A percentile compares a stretch with the other conserved stretches of the same genome.
phyloP scores from a whole-genome alignment of 2,888 invertebrate species.

The Callimorpha dominula region DNA sequence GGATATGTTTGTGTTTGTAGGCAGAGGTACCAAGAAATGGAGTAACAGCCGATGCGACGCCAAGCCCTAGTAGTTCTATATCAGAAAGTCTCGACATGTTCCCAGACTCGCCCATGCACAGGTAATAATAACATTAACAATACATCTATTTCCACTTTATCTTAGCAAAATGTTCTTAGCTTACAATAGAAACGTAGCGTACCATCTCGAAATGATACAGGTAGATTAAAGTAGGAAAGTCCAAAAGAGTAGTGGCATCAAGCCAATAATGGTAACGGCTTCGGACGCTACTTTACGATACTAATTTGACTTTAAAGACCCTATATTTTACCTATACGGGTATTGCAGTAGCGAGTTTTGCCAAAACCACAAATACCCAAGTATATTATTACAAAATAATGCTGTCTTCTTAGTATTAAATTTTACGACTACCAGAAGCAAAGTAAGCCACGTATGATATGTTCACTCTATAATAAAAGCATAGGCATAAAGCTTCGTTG shows the following conservation, averaged over 20 bases:
- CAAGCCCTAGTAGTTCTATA: conserved; percentile 96
- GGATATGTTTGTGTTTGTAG: conserved; percentile 57
- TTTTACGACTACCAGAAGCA: conserved; percentile 70
- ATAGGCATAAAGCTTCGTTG: conserved; percentile 79
- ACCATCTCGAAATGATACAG: conserved; percentile 52
- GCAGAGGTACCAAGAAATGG: conserved; percentile 87
- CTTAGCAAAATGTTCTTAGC: conserved; percentile 47
- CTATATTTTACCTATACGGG: conserved; percentile 73
- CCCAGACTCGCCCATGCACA: conserved; percentile 95
- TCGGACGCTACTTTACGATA: conserved; percentile 69
- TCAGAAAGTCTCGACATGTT: conserved; percentile 96
- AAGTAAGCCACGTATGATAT: conserved; percentile 69
- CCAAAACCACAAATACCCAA: conserved; percentile 68
- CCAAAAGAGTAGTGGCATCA: conserved; percentile 70
- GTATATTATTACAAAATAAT: conserved; percentile 59
- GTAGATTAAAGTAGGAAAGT: conserved; percentile 65
- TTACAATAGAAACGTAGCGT: conserved; percentile 57
- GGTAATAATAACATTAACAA: conserved; percentile 81
- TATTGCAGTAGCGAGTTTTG: conserved; percentile 66
- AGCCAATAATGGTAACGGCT: conserved; percentile 76
- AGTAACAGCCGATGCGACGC: conserved; percentile 91
- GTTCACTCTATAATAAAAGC: conserved; percentile 76
- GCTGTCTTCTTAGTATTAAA: conserved; percentile 65
- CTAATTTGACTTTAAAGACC: conserved; percentile 80
- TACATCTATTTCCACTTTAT: conserved; percentile 26